Evolutionary conservation across 1,140 invertebrate genomes (phyloP), one percentile per base, ranked within the genome.

Genomic region (Anastrepha obliqua): DNA sequence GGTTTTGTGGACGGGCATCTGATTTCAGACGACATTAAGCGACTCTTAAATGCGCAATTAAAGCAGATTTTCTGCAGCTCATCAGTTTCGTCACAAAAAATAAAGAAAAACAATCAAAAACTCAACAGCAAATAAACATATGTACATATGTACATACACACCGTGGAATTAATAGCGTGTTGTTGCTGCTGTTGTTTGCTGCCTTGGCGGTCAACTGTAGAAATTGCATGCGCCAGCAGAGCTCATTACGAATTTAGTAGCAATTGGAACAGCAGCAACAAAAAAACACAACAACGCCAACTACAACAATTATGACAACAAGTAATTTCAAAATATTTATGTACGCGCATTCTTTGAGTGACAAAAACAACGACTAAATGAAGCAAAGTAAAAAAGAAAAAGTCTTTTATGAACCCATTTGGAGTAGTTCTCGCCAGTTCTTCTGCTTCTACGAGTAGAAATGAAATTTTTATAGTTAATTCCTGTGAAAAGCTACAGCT

Each of bases 31-130:
- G 85, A 86, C 85, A 86, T 86, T 86, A 86, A 86, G 85, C 85
- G 85, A 59, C 85, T 65, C 85, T 86, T 86, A 86, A 86, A 86
- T 86, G 85, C 85, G 85, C 85, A 86, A 86, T 86, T 86, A 86
- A 86, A 86, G 85, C 74, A 81, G 74, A 81, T 81, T 81, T 81
- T 81, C 74, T 81, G 74, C 74, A 81, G 74, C 74, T 81, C 74
- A 81, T 81, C 74, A 81, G 74, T 81, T 81, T 81, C 74, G 20
- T 55, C 74, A 81, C 60, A 62, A 62, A 62, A 62, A 4, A 62
- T 5, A 62, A n/a, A 62, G 29, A 29, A 29, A 29, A 29, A 29
- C 29, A 29, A 29, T 29, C 29, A 74, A 74, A 74, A 74, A 17
- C 39, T 42, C 39, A 70, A 8, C 39, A 13, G 39, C 65, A 3